phyloP scores from a whole-genome alignment of 2,888 invertebrate genomes.

The Andrena dorsata region DNA sequence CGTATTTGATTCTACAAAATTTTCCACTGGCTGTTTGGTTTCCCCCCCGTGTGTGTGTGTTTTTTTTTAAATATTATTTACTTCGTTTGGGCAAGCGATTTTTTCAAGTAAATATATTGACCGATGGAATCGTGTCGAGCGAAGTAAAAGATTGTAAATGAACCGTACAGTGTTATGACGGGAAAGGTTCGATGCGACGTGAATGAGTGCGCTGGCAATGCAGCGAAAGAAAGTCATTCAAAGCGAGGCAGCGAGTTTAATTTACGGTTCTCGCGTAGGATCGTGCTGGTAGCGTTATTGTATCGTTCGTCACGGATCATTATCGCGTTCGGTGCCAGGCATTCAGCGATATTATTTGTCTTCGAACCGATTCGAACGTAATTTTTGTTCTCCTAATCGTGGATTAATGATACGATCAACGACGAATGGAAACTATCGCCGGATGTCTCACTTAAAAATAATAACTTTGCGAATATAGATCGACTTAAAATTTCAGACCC shows the following conservation, averaged over 20 bases:
- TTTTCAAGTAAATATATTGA: too few species aligned
- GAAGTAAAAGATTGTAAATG: not conserved
- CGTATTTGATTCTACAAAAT: not conserved
- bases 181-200: not conserved
- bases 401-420: conserved; percentile 22
- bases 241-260: conserved; percentile 28
- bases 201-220: not conserved
- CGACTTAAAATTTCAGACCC: too few species aligned
- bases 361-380: conserved; percentile 1
- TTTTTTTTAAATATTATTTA: not conserved
- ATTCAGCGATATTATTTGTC: conserved; percentile 39
- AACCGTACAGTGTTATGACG: not conserved
- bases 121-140: not conserved
- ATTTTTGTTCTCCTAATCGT: conserved; percentile 25
- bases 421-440: not conserved
- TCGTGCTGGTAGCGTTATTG: conserved; percentile 47
- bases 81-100: too few species aligned
- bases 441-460: conserved; percentile 17
- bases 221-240: conserved; percentile 21
- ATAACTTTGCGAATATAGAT: not conserved
- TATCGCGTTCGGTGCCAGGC: conserved; percentile 45
- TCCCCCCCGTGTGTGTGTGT: not conserved
- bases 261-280: conserved; percentile 39
- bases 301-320: conserved; percentile 55
- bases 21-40: not conserved